These are phyloP conservation scores for Circaetus cinerascens DNA, from an alignment of 2,113 vertebrate genomes.

Conservation along the genomic window DNA sequence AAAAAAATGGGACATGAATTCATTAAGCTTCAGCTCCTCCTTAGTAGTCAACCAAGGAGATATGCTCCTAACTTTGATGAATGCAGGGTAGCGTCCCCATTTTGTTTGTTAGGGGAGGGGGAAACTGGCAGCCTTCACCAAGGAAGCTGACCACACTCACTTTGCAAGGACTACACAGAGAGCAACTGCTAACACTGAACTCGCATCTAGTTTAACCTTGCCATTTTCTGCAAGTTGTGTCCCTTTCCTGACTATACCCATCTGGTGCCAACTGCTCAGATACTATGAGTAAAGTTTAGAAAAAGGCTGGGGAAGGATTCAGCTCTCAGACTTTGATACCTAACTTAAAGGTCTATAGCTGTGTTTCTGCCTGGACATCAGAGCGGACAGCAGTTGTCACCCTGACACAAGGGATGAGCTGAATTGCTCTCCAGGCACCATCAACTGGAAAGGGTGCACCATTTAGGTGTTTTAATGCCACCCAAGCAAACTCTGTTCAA, in stretches of 20 bases:
- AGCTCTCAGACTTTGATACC: background rate
- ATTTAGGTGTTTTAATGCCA: background rate
- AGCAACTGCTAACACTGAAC: background rate
- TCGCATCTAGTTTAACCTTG: background rate
- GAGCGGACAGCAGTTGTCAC: background rate
- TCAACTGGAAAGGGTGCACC: background rate
- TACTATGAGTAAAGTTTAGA: background rate
- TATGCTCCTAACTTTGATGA: background rate
- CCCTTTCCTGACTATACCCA: background rate
- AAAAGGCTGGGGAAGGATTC: background rate
- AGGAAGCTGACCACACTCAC: background rate
- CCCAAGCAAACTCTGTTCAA: background rate
- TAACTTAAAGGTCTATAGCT: background rate
- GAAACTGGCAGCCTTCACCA: background rate
- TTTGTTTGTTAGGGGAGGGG: background rate
- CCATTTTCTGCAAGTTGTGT: background rate
- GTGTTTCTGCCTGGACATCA: background rate
- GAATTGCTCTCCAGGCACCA: background rate
- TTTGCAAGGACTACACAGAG: background rate
- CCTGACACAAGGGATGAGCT: background rate
- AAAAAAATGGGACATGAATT: slow-evolving; percentile 25
- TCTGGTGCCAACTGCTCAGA: background rate
- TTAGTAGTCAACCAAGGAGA: background rate
- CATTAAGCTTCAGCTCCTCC: slow-evolving; percentile 1
- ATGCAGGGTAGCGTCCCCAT: fast-evolving